Conservation (phyloP, 2,888 invertebrate genomes). For the Omphaloscelis lunosa region DNA sequence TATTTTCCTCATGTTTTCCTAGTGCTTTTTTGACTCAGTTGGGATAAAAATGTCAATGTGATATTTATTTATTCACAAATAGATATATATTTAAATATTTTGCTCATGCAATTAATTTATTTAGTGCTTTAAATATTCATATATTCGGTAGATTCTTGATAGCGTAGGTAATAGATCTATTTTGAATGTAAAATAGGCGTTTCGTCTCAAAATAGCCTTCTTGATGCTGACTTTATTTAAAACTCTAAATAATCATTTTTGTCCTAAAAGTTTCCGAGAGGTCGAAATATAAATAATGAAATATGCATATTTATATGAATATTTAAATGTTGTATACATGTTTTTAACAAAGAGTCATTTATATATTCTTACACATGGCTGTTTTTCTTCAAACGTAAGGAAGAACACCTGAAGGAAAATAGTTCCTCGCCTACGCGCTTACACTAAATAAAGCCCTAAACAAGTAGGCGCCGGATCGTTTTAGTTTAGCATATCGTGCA, state of each 20-base stretch:
- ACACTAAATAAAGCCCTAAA: background rate
- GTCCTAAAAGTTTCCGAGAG: too few relatives aligned
- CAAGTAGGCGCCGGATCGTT: conserved; percentile 11
- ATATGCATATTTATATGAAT: too few relatives aligned
- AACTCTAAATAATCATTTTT: background rate
- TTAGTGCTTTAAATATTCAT: background rate
- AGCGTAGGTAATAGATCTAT: background rate
- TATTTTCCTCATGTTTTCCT: background rate
- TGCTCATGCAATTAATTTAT: background rate
- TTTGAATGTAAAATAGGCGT: conserved; percentile 11
- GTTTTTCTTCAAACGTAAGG: background rate
- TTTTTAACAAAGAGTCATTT: background rate
- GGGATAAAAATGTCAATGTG: conserved; percentile 9
- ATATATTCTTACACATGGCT: background rate
- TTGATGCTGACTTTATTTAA: conserved; percentile 1
- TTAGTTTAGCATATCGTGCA: background rate
- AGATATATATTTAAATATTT: background rate
- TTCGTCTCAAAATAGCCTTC: conserved; percentile 1
- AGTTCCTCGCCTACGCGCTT: too few relatives aligned
- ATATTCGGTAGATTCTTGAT: background rate
- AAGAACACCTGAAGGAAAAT: too few relatives aligned
- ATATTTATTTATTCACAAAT: background rate
- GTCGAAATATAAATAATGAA: background rate
- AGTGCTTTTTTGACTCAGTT: background rate
- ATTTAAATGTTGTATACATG: too few relatives aligned